Evolutionary conservation across 2,113 vertebrate genomes (phyloP), one percentile per base, ranked within the genome.

Genomic region (Perognathus longimembris): DNA sequence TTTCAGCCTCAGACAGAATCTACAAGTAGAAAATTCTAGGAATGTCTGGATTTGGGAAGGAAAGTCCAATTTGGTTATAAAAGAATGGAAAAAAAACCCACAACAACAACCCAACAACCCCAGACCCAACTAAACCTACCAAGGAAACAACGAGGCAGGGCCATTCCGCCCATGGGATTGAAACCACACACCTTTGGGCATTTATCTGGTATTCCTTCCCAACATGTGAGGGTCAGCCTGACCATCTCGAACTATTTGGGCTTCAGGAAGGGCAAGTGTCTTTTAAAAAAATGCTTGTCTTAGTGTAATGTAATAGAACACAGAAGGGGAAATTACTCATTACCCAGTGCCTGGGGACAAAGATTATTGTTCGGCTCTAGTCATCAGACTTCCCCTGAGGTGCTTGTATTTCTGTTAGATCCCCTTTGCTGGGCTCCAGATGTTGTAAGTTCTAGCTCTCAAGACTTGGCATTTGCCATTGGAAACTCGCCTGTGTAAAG

Each of bases 261-360:
- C 15, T 92, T 83, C 22, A 45, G 91, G 71, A 85, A 94, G 63
- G 71, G 12, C 54, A 85, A 3, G 3, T 11, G 21, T 42, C 30
- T 74, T n/a, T 22, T 32, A 54, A 54, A 91, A 82, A 70, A 83
- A 73, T 54, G 20, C 63, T 84, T 79, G 57, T 80, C 92, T 90
- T 90, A 78, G 88, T 89, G 2, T 67, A 83, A 80, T 24, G 7
- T 30, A 82, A 79, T 36, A 82, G 83, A 82, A 89, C 84, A 59
- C 57, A 90, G 76, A 85, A 78, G 57, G 61, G 73, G 77, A 90
- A 85, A 88, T 93, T 81, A 91, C 79, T 95, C 89, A 86, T 66
- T 54, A 92, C 76, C 36, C 71, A 50, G 4, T 64, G 86, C 71
- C 66, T 21, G 24, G 42, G 82, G 83, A 90, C 81, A 69, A 75